phyloP scores from a whole-genome alignment of 2,113 vertebrate genomes.

The Fregata magnificens region DNA sequence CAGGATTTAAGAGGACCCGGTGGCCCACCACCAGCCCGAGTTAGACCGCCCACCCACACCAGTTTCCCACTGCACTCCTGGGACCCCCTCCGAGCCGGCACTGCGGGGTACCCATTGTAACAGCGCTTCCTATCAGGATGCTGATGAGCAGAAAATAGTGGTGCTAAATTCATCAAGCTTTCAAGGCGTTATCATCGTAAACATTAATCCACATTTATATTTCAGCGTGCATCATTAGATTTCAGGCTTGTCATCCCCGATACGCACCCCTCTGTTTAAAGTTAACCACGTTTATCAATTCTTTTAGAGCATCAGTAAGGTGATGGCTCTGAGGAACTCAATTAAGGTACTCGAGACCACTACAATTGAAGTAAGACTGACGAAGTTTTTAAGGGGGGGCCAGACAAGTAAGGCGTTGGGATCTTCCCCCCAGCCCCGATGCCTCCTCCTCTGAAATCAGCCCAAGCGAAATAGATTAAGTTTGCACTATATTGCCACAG shows the following conservation, averaged over 20 bases:
- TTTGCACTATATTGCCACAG: not conserved
- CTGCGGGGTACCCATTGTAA: fast-evolving
- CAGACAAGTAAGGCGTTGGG: not conserved
- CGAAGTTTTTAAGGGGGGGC: too few relatives aligned
- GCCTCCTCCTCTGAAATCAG: not conserved
- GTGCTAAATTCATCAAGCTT: not conserved
- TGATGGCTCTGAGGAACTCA: not conserved
- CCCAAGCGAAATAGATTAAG: not conserved
- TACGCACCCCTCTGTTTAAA: fast-evolving
- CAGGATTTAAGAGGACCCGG: not conserved
- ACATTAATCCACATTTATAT: fast-evolving
- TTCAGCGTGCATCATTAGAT: fast-evolving
- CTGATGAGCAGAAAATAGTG: not conserved
- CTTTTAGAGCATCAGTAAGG: not conserved
- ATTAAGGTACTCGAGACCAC: not conserved
- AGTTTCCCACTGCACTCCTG: not conserved
- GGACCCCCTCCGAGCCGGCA: fast-evolving
- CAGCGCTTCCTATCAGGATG: not conserved
- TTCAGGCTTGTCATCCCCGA: not conserved
- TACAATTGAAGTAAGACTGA: not conserved
- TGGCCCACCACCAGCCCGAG: too few relatives aligned
- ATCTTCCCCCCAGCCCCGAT: fast-evolving
- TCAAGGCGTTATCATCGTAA: fast-evolving
- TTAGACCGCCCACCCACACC: not conserved
- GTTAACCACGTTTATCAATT: not conserved